Conservation (phyloP, 1,140 invertebrate genomes). For the Gyrodactylus salaris region DNA sequence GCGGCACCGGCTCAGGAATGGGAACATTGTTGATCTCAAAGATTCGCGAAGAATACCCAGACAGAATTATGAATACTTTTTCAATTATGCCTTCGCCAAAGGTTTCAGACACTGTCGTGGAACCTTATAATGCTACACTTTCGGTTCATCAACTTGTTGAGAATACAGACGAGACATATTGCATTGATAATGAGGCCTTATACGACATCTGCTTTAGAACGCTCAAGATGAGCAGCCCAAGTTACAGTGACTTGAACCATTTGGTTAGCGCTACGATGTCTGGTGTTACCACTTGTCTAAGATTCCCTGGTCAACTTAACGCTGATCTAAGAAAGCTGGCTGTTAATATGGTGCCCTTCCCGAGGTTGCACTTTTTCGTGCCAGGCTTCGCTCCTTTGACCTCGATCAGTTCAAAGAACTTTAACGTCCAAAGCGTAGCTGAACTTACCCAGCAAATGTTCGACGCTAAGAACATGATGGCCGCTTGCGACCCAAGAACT, state of each 20-base stretch:
- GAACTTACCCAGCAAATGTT: constrained; percentile 32
- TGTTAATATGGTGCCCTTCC: constrained; percentile 80
- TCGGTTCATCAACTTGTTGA: constrained; percentile 36
- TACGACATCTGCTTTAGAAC: constrained; percentile 44
- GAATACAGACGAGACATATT: constrained; percentile 40
- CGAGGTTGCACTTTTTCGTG: constrained; percentile 74
- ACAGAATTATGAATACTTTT: constrained; percentile 54
- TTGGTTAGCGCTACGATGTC: constrained; percentile 38
- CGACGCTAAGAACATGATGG: constrained; percentile 39
- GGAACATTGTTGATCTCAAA: constrained; percentile 13
- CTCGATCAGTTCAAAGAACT: constrained; percentile 24
- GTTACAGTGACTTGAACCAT: constrained; percentile 24
- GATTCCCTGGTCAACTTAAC: constrained; percentile 29
- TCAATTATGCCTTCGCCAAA: constrained; percentile 27
- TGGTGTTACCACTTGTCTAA: constrained; percentile 36
- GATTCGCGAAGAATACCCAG: constrained; percentile 27
- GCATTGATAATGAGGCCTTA: constrained; percentile 44
- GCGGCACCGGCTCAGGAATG: constrained; percentile 16
- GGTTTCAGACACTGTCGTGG: constrained; percentile 33
- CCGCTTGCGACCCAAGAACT: constrained; percentile 34
- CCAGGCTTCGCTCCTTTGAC: constrained; percentile 39
- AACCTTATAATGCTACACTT: constrained; percentile 38
- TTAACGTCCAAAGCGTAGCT: constrained; percentile 24
- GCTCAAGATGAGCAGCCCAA: constrained; percentile 36
- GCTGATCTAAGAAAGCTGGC: constrained; percentile 69